These are phyloP conservation scores for Rhagonycha lutea DNA, from an alignment of 2,888 invertebrate species.

Conservation along the genomic window DNA sequence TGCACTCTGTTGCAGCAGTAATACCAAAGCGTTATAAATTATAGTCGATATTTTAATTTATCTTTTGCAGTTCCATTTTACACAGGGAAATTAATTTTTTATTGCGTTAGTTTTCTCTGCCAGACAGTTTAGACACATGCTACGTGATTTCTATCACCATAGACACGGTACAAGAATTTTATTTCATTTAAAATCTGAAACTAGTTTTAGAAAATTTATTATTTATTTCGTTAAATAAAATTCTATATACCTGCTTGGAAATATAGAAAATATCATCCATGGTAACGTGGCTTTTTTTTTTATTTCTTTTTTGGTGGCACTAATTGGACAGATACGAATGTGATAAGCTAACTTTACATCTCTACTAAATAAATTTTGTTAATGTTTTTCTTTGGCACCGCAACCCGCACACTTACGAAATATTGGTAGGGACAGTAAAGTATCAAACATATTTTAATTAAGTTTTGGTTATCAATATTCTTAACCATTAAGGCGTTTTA, in stretches of 20 bases:
- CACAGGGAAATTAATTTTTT: neutral
- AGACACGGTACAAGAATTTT: neutral
- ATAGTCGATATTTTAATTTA: constrained; percentile 22
- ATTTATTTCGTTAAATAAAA: neutral
- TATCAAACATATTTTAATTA: no score
- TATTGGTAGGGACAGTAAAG: no score
- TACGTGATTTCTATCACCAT: neutral
- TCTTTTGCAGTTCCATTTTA: neutral
- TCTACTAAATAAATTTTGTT: no score
- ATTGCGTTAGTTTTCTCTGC: neutral
- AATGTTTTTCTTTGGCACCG: neutral
- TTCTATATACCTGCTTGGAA: no score
- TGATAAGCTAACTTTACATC: no score
- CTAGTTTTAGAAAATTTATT: neutral
- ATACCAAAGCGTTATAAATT: constrained; percentile 16
- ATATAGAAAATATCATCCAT: no score
- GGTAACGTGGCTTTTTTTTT: neutral
- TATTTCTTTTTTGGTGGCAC: neutral
- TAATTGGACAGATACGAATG: no score
- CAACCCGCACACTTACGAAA: neutral
- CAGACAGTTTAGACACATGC: neutral
- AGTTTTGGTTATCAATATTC: no score
- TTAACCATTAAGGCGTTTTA: no score
- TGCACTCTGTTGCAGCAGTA: constrained; percentile 13
- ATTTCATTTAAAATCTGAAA: neutral